These are phyloP conservation scores for Mythimna loreyi DNA, from an alignment of 2,888 invertebrate species.

Conservation along the genomic window DNA sequence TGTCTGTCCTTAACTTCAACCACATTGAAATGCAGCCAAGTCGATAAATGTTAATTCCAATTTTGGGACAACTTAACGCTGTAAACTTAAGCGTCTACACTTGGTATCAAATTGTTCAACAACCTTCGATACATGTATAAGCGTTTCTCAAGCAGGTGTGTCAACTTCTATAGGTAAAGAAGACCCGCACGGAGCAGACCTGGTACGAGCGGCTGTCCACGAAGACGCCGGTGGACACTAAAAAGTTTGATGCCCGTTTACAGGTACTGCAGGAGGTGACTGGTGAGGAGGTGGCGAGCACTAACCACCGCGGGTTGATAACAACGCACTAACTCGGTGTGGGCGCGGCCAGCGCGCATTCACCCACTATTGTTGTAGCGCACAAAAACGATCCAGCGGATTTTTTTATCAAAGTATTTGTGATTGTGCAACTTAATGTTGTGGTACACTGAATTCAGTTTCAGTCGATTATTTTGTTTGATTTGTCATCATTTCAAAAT, in stretches of 20 bases:
- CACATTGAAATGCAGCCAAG: constrained; percentile 1
- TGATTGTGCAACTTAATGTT: constrained; percentile 19
- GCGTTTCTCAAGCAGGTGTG: constrained; percentile 27
- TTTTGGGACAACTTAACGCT: not conserved
- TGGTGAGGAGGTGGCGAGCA: constrained; percentile 29
- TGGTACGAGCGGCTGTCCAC: constrained; percentile 88
- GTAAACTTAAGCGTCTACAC: not conserved
- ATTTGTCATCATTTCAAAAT: constrained; percentile 7
- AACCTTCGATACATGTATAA: not conserved
- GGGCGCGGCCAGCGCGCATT: constrained; percentile 25
- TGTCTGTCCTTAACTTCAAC: not conserved
- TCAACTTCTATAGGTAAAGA: constrained; percentile 77
- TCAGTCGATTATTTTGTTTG: constrained; percentile 21
- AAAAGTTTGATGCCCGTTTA: constrained; percentile 77
- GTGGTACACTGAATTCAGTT: constrained; percentile 31
- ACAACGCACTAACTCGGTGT: constrained; percentile 66
- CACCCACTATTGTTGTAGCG: constrained; percentile 9
- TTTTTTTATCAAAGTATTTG: constrained; percentile 26
- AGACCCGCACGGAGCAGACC: constrained; percentile 77
- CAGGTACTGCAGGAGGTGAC: constrained; percentile 73
- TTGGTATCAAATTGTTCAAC: not conserved
- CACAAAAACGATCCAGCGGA: constrained; percentile 30
- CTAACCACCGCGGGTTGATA: constrained; percentile 52
- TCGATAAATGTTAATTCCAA: constrained; percentile 3
- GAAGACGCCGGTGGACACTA: constrained; percentile 74